Percentiles rank a stretch among this genome's conserved stretches.
Conservation (phyloP, 2,113 vertebrate species). For the Chloropsis hardwickii region DNA sequence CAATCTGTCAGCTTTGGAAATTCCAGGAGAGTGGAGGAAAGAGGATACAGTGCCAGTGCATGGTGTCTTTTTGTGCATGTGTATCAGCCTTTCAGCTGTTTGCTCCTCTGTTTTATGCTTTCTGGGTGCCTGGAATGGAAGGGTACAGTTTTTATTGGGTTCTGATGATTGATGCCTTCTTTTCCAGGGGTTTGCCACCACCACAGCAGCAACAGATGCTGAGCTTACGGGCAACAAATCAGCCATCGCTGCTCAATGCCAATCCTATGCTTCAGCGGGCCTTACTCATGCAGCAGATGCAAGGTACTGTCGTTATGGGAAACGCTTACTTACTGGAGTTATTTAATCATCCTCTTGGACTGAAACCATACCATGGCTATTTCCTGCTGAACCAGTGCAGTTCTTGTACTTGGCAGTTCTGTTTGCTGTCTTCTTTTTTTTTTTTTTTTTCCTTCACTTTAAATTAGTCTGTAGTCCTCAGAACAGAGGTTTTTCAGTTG, state of each 20-base stretch:
- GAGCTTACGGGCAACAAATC: slow-evolving; percentile 81
- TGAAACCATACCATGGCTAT: neutral
- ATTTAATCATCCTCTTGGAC: slow-evolving; percentile 1
- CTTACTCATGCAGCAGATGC: slow-evolving; percentile 94
- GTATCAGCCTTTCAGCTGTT: neutral
- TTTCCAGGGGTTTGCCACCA: slow-evolving; percentile 71
- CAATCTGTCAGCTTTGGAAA: slow-evolving; percentile 55
- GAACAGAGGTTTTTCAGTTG: neutral
- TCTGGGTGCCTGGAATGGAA: neutral
- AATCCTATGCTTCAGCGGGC: slow-evolving; percentile 92
- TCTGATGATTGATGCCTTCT: neutral
- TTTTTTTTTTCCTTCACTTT: neutral
- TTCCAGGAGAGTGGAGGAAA: slow-evolving; percentile 51
- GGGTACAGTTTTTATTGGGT: neutral
- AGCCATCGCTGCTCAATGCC: slow-evolving; percentile 84
- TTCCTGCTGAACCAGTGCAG: neutral
- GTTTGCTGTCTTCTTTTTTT: neutral
- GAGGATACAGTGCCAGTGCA: neutral
- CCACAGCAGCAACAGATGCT: slow-evolving; percentile 83
- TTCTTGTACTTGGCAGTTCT: neutral
- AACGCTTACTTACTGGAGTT: slow-evolving; percentile 9
- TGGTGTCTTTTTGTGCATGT: neutral
- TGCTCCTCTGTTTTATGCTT: neutral
- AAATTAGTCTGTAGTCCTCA: neutral
- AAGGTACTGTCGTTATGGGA: slow-evolving; percentile 79